Percentiles rank a stretch among this genome's conserved stretches.
Conservation (phyloP, 2,888 invertebrate genomes). For the Erebia aethiops region DNA sequence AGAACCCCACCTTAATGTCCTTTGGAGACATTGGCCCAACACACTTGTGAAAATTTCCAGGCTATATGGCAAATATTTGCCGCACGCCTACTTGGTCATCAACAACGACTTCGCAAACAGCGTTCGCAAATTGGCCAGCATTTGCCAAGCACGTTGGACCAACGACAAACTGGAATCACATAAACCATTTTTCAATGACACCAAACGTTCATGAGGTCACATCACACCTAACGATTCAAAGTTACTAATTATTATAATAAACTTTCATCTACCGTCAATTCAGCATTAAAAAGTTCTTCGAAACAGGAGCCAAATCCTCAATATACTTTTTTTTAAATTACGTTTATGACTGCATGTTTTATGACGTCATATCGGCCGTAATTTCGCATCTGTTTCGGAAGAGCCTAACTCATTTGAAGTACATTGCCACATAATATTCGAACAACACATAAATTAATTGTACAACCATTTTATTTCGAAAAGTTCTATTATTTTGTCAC, state of each 20-base stretch:
- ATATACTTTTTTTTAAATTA: no score
- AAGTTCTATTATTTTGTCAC: background rate
- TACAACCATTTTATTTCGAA: background rate
- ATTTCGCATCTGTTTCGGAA: background rate
- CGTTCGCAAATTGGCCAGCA: background rate
- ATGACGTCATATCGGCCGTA: no score
- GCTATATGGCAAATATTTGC: no score
- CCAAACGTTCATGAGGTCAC: background rate
- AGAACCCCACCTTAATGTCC: no score
- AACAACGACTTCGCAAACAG: background rate
- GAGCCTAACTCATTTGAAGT: background rate
- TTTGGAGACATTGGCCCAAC: no score
- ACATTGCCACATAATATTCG: background rate
- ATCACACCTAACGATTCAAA: background rate
- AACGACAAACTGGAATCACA: background rate
- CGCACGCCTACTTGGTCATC: no score
- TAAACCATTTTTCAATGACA: background rate
- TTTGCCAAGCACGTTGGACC: background rate
- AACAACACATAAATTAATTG: conserved; percentile 7
- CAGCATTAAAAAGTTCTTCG: background rate
- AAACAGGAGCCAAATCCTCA: background rate
- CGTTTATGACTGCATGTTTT: no score
- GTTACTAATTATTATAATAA: background rate
- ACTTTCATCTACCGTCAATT: conserved; percentile 11
- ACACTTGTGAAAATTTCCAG: no score